These are phyloP conservation scores for Caenorhabditis sulstoni DNA, from an alignment of 2,888 invertebrate species.

Conservation along the genomic window DNA sequence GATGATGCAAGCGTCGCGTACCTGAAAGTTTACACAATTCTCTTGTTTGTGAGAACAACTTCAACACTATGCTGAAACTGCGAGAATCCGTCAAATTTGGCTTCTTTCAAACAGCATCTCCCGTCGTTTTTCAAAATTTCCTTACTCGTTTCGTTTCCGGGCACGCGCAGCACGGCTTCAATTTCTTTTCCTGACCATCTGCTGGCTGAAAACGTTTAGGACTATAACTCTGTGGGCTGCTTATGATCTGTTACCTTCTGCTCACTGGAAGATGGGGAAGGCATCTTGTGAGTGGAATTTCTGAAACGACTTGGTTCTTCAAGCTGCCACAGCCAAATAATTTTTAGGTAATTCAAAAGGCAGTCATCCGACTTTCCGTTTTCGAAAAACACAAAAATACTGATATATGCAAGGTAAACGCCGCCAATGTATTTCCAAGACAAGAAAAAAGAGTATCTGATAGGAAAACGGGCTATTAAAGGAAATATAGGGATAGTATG, in stretches of 20 bases:
- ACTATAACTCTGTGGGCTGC: conserved; percentile 2
- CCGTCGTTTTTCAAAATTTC: too few species aligned
- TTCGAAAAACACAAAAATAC: neutral
- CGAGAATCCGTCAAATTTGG: too few species aligned
- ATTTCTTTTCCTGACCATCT: conserved; percentile 75
- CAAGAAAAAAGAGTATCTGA: conserved; percentile 31
- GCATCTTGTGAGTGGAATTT: conserved; percentile 2
- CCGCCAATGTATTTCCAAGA: conserved; percentile 29
- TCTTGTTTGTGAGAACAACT: too few species aligned
- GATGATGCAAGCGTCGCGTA: conserved; percentile 82
- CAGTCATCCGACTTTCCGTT: conserved; percentile 3
- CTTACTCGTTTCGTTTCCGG: conserved; percentile 82
- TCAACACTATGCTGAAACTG: too few species aligned
- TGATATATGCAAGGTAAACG: neutral
- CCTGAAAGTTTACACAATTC: conserved; percentile 66
- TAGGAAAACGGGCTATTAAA: neutral
- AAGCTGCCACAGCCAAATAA: too few species aligned
- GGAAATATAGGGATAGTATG: neutral
- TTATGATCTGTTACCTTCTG: conserved; percentile 2
- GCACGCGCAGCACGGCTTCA: conserved; percentile 83
- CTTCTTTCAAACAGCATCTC: too few species aligned
- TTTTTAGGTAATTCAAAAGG: conserved; percentile 6
- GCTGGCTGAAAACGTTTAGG: neutral
- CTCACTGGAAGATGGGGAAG: conserved; percentile 10
- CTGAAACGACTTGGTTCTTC: too few species aligned